phyloP scores from a whole-genome alignment of 2,888 invertebrate species.

The Stenodema calcarata region DNA sequence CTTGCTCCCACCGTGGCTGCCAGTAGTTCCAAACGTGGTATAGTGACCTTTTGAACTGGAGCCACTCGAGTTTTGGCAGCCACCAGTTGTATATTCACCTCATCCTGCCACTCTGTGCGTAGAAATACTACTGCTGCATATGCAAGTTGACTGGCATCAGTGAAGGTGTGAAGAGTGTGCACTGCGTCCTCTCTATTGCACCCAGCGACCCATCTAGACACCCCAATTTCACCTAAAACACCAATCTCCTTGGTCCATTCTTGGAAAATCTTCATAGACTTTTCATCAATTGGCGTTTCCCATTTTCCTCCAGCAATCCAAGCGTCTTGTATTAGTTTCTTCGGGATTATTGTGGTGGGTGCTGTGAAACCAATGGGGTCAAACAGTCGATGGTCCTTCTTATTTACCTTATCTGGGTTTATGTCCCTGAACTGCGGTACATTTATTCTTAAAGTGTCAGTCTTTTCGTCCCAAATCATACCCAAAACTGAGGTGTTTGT shows the following conservation, averaged over 20 bases:
- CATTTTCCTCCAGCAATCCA: slow-evolving; percentile 35
- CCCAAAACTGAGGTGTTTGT: no score
- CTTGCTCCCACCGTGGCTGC: slow-evolving; percentile 58
- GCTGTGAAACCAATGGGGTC: slow-evolving; percentile 57
- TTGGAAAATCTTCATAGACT: neutral
- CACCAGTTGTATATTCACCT: slow-evolving; percentile 55
- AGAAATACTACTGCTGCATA: slow-evolving; percentile 58
- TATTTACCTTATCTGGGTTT: no score
- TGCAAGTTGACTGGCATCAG: slow-evolving; percentile 58
- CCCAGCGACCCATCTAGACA: neutral
- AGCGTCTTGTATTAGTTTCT: slow-evolving; percentile 55
- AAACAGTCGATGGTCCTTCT: no score
- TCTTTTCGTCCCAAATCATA: no score
- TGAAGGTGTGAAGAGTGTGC: slow-evolving; percentile 57
- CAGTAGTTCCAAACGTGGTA: slow-evolving; percentile 59
- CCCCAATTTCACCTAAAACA: neutral
- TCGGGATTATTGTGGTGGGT: slow-evolving; percentile 54
- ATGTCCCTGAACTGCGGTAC: no score
- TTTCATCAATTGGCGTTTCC: slow-evolving; percentile 2
- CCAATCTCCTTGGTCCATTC: neutral
- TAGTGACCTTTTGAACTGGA: slow-evolving; percentile 56
- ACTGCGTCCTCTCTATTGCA: neutral
- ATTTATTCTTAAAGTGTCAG: no score
- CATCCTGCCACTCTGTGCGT: slow-evolving; percentile 49
- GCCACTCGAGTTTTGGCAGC: slow-evolving; percentile 58